These are phyloP conservation scores for Leptopilina myrica DNA, from an alignment of 2,888 invertebrate genomes.

Conservation along the genomic window DNA sequence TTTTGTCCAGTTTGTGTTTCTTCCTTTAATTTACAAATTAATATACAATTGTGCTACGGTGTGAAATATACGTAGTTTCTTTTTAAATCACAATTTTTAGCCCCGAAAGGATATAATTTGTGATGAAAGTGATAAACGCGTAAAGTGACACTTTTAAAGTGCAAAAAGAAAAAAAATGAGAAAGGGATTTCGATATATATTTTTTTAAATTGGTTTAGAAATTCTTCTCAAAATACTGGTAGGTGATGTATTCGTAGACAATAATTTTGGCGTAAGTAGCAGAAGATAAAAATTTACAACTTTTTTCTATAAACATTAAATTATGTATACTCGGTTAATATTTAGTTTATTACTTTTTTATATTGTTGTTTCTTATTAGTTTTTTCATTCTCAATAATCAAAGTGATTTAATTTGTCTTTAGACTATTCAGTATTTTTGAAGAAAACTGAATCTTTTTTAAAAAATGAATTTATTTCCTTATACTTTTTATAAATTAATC, in stretches of 20 bases:
- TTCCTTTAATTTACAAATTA: not conserved
- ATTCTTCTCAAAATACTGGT: slow-evolving; percentile 17
- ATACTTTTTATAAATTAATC: no score
- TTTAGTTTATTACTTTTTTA: no score
- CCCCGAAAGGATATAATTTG: slow-evolving; percentile 29
- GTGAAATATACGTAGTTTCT: not conserved
- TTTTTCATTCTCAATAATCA: no score
- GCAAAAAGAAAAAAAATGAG: not conserved
- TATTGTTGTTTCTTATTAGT: no score
- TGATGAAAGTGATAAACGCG: slow-evolving; percentile 33
- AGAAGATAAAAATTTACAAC: not conserved
- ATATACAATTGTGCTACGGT: slow-evolving; percentile 19
- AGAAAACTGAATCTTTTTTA: no score
- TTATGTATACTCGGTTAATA: no score
- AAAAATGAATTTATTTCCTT: no score
- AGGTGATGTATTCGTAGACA: slow-evolving; percentile 23
- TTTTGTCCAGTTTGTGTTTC: not conserved
- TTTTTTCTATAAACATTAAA: no score
- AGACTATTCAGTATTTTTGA: no score
- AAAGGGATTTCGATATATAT: not conserved
- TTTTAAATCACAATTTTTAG: not conserved
- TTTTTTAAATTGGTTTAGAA: not conserved
- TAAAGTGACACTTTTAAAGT: slow-evolving; percentile 23
- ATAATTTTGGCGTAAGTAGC: not conserved
- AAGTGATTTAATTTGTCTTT: no score